Conservation (phyloP, 2,888 invertebrate genomes). For the Tortrix viridana region DNA sequence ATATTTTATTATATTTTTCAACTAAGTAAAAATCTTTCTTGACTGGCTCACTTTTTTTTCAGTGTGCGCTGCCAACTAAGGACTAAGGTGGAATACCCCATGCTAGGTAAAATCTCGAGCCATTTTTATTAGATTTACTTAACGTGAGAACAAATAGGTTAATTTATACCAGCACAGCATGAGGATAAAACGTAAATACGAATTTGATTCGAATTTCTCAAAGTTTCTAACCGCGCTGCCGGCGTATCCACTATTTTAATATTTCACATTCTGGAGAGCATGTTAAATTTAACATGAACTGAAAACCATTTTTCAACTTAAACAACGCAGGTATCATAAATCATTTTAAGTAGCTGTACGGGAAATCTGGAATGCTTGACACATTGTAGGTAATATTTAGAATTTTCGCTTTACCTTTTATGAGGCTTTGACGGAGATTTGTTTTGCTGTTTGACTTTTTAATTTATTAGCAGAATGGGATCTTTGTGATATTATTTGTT, state of each 20-base stretch:
- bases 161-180: background rate
- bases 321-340: slow-evolving; percentile 29
- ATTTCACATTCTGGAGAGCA: slow-evolving; percentile 27
- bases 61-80: too few relatives aligned
- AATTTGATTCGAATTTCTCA: slow-evolving; percentile 10
- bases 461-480: too few relatives aligned
- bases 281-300: slow-evolving; percentile 33
- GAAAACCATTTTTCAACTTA: slow-evolving; percentile 31
- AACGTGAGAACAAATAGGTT: background rate
- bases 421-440: too few relatives aligned
- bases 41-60: too few relatives aligned
- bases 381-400: background rate
- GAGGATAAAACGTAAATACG: background rate
- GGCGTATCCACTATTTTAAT: slow-evolving; percentile 30
- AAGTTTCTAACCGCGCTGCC: slow-evolving; percentile 22
- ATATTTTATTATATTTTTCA: too few relatives aligned
- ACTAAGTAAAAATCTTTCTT: too few relatives aligned
- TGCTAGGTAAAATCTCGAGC: too few relatives aligned
- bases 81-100: too few relatives aligned
- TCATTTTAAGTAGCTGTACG: slow-evolving; percentile 15
- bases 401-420: too few relatives aligned
- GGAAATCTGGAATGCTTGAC: slow-evolving; percentile 20
- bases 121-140: too few relatives aligned
- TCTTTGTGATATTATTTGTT: too few relatives aligned
- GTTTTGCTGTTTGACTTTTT: too few relatives aligned